Evolutionary conservation across 2,113 vertebrate genomes (phyloP).

Genomic region (Rhegmatorhina hoffmannsi): DNA sequence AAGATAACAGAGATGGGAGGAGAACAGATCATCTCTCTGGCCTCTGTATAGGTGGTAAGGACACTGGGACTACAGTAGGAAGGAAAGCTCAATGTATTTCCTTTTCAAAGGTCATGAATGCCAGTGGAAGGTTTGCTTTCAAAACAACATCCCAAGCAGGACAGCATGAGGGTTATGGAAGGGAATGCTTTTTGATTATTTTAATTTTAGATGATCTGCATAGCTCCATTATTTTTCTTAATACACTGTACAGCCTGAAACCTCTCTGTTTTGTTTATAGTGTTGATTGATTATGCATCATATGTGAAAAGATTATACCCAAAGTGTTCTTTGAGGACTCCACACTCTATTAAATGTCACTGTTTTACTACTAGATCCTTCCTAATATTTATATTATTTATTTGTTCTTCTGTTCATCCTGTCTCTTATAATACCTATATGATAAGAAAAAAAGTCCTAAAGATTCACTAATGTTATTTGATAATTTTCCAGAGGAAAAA

Average conservation of each 20-base stretch:
- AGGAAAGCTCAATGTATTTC: constrained; percentile 37
- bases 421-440: not conserved
- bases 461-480: not conserved
- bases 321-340: not conserved
- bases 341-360: accelerated
- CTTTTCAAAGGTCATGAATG: constrained; percentile 38
- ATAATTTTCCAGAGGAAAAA: not conserved
- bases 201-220: not conserved
- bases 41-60: not conserved
- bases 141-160: constrained; percentile 9
- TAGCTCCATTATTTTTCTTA: not conserved
- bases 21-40: not conserved
- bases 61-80: constrained; percentile 11
- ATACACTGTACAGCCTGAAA: not conserved
- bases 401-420: not conserved
- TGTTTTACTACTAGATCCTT: not conserved
- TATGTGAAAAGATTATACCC: not conserved
- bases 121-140: constrained; percentile 14
- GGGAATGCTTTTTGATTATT: not conserved
- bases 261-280: not conserved
- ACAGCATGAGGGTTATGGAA: not conserved
- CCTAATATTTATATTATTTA: not conserved
- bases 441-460: not conserved
- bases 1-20: not conserved
- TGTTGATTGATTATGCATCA: not conserved